Evolutionary conservation across 2,888 invertebrate genomes (phyloP).

Genomic region (Abscondita cerata): DNA sequence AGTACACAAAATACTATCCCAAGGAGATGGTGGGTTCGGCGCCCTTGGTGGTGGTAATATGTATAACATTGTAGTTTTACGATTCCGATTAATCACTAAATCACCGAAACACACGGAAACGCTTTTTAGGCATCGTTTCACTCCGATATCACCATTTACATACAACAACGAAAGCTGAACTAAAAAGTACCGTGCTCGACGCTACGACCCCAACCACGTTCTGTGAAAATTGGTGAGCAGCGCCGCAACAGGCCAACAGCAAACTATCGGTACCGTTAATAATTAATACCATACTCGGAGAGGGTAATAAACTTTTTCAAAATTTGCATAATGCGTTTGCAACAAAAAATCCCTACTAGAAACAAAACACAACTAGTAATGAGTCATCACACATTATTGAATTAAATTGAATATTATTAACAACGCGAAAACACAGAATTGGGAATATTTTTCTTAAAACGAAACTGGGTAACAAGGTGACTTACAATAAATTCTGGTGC

Average conservation of each 20-base stretch:
- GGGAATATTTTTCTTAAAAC: too few relatives aligned
- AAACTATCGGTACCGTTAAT: constrained; percentile 44
- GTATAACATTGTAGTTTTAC: constrained; percentile 58
- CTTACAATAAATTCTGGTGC: constrained; percentile 68
- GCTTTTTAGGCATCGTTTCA: not conserved
- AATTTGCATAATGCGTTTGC: not conserved
- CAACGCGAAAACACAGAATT: not conserved
- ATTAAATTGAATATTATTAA: too few relatives aligned
- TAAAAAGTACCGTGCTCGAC: constrained; percentile 8
- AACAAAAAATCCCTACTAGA: not conserved
- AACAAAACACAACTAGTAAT: not conserved
- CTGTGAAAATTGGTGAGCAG: constrained; percentile 22
- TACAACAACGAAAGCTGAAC: constrained; percentile 17
- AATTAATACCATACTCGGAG: constrained; percentile 38
- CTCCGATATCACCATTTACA: constrained; percentile 6
- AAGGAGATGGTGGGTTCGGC: constrained; percentile 60
- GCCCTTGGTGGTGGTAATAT: constrained; percentile 61
- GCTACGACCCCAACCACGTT: constrained; percentile 14
- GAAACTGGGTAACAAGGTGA: too few relatives aligned
- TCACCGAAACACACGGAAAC: constrained; percentile 9
- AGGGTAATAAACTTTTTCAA: constrained; percentile 35
- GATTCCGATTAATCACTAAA: constrained; percentile 3
- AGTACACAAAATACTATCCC: constrained; percentile 59
- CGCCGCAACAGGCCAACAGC: constrained; percentile 45
- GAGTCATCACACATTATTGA: not conserved